Evolutionary conservation across 2,797 vertebrate species (phyloP).

Genomic region (Erethizon dorsatum): DNA sequence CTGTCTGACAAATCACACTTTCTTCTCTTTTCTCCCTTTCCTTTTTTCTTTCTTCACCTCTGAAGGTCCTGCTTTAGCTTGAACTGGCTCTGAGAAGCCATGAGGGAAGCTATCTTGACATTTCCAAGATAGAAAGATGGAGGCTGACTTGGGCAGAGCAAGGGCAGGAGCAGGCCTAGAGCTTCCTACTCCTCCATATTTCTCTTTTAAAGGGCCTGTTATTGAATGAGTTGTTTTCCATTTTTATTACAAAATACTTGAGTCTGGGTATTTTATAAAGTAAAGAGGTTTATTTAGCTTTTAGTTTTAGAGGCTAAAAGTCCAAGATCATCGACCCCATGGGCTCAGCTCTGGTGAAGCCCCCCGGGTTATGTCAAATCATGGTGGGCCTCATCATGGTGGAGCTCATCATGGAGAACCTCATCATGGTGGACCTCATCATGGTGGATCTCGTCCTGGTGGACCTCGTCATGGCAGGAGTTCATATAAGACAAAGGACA

Average conservation of each 20-base stretch:
- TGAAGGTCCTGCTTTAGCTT: background rate
- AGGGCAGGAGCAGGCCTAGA: rapidly evolving
- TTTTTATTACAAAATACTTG: background rate
- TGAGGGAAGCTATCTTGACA: background rate
- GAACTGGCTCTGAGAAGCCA: background rate
- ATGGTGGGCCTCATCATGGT: too few relatives aligned
- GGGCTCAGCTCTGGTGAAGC: too few relatives aligned
- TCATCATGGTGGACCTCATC: too few relatives aligned
- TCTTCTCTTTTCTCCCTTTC: rapidly evolving
- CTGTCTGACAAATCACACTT: background rate
- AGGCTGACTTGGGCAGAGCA: background rate
- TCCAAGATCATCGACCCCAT: background rate
- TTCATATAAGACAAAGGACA: background rate
- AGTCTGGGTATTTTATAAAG: background rate
- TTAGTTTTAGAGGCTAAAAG: background rate
- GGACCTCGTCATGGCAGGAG: background rate
- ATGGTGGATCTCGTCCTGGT: too few relatives aligned
- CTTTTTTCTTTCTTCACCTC: background rate
- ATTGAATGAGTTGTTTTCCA: background rate
- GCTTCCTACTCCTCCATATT: rapidly evolving
- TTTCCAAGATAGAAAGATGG: background rate
- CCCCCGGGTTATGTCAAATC: background rate
- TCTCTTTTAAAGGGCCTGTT: background rate
- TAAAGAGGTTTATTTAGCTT: background rate
- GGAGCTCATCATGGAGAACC: too few relatives aligned